Evolutionary conservation across 2,888 invertebrate genomes (phyloP).

Genomic region (Odontocerum albicorne): DNA sequence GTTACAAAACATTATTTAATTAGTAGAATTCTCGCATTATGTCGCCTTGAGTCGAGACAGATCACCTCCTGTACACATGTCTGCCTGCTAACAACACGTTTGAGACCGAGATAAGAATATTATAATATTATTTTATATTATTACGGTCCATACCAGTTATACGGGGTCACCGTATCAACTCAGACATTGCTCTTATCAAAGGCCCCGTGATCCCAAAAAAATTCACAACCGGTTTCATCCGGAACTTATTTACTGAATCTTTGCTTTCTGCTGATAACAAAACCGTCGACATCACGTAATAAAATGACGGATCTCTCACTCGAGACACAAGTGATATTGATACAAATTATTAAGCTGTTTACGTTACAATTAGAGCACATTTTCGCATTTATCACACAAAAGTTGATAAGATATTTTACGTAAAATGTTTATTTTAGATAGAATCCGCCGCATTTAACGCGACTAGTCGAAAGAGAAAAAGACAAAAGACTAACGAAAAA

Average conservation of each 20-base stretch:
- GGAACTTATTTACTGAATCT: not conserved
- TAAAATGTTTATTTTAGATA: slow-evolving; percentile 21
- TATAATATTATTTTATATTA: slow-evolving; percentile 37
- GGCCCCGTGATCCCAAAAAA: not conserved
- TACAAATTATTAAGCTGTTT: slow-evolving; percentile 59
- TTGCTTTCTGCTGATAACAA: not conserved
- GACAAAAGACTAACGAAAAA: too few species aligned
- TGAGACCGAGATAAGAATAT: too few species aligned
- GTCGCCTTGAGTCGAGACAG: not conserved
- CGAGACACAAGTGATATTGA: too few species aligned
- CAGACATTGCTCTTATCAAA: not conserved
- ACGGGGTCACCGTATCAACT: not conserved
- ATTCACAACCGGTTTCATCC: not conserved
- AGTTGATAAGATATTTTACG: slow-evolving; percentile 19
- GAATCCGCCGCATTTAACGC: slow-evolving; percentile 11
- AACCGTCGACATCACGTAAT: not conserved
- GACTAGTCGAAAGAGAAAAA: not conserved
- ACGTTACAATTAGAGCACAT: slow-evolving; percentile 45
- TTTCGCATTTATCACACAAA: slow-evolving; percentile 1
- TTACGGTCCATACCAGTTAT: not conserved
- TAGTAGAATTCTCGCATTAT: too few species aligned
- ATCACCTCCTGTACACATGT: slow-evolving; percentile 2
- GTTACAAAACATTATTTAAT: too few species aligned
- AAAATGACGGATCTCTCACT: slow-evolving; percentile 27
- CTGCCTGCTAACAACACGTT: slow-evolving; percentile 2